These are phyloP conservation scores for Halictus ligatus DNA, from an alignment of 2,888 invertebrate species.

Conservation along the genomic window DNA sequence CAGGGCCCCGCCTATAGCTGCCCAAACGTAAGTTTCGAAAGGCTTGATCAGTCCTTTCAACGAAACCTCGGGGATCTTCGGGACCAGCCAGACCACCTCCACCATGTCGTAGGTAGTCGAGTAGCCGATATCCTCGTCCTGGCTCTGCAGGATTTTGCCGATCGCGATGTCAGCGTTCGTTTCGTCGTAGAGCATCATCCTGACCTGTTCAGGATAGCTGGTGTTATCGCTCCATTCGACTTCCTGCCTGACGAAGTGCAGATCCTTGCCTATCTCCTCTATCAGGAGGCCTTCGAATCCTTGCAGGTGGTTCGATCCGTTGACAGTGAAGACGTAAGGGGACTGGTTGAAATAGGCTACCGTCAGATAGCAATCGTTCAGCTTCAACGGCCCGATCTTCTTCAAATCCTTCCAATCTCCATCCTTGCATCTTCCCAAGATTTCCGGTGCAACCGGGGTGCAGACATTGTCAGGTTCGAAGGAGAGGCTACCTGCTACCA, in stretches of 20 bases:
- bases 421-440: slow-evolving; percentile 64
- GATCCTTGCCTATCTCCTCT: slow-evolving; percentile 33
- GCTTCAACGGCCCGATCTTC: slow-evolving; percentile 14
- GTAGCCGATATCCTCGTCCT: slow-evolving; percentile 57
- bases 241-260: neutral
- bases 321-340: slow-evolving; percentile 59
- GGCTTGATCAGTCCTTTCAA: slow-evolving; percentile 75
- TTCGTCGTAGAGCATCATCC: slow-evolving; percentile 2
- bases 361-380: slow-evolving; percentile 61
- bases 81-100: slow-evolving; percentile 73
- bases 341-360: slow-evolving; percentile 64
- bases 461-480: slow-evolving; percentile 51
- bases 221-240: slow-evolving; percentile 44
- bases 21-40: slow-evolving; percentile 73
- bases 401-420: slow-evolving; percentile 27
- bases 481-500: slow-evolving; percentile 64
- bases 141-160: slow-evolving; percentile 69
- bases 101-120: slow-evolving; percentile 70
- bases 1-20: slow-evolving; percentile 67
- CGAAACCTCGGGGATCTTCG: slow-evolving; percentile 69
- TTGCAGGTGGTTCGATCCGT: neutral
- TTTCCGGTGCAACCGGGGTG: slow-evolving; percentile 58
- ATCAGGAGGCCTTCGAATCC: slow-evolving; percentile 57
- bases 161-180: slow-evolving; percentile 65
- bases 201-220: neutral